Conservation (phyloP, 2,888 invertebrate genomes). For the Watsonalla binaria region DNA sequence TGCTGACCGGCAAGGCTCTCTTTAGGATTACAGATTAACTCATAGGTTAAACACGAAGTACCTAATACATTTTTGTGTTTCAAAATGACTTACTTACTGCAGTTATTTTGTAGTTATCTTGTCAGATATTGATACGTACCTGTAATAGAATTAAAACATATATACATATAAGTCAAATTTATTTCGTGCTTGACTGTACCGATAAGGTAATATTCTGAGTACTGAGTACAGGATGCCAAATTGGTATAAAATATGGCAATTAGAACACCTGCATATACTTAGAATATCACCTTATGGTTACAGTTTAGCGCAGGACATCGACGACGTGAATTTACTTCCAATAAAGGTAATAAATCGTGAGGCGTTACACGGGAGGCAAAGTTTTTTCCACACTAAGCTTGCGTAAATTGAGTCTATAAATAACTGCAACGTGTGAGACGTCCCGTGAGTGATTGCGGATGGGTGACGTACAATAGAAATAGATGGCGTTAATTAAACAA, state of each 20-base stretch:
- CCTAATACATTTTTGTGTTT: too few species aligned
- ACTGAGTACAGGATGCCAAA: too few species aligned
- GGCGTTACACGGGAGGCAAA: conserved; percentile 50
- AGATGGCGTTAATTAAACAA: conserved; percentile 67
- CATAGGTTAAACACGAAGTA: too few species aligned
- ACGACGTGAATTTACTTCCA: conserved; percentile 48
- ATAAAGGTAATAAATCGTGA: conserved; percentile 60
- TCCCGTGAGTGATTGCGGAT: conserved; percentile 62
- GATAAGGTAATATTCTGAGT: background rate
- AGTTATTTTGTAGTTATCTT: too few species aligned
- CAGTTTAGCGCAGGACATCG: conserved; percentile 31
- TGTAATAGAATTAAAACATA: conserved; percentile 24
- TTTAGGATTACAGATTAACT: background rate
- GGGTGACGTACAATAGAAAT: conserved; percentile 55
- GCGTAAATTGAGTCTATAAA: conserved; percentile 71
- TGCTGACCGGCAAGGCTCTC: background rate
- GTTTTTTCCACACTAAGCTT: conserved; percentile 47
- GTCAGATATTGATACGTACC: conserved; percentile 23
- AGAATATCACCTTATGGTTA: background rate
- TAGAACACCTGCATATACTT: too few species aligned
- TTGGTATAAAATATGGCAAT: too few species aligned
- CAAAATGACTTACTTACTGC: too few species aligned
- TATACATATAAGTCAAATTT: too few species aligned
- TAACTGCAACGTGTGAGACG: conserved; percentile 54
- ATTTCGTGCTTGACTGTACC: too few species aligned